Base-by-base conservation (phyloP, 2,888 invertebrate species). In the Heliconius ethilla region DNA sequence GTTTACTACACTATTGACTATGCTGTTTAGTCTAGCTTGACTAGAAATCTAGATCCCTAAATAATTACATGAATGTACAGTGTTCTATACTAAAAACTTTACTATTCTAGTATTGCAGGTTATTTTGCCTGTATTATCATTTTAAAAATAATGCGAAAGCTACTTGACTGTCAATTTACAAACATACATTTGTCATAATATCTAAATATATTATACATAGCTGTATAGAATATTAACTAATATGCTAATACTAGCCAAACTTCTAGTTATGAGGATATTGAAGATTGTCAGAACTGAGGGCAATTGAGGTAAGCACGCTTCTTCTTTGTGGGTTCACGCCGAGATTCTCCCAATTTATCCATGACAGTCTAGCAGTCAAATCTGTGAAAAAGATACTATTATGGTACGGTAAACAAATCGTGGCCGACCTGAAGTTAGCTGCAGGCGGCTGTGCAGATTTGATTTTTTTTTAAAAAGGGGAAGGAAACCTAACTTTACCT, bases 271-370 rank as follows among this genome's bases (percentile, higher is more conserved):
- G 94, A 7, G 90, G 85, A 75, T 93, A 93, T 79, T 94, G 94
- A n/a, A 94, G 85, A 80, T 95, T 95, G 84, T 98, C 97, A 0
- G 97, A 96, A 72, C 97, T 96, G 22, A 98, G 94, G 0, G 97
- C 97, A 27, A 98, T 92, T 0, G 98, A 97, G 0, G 98, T 97
- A 3, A 98, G 94, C 10, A 98, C 96, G 80, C 97, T 98, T 83
- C 98, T 95, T 74, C 98, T 95, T 78, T 97, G 97, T 3, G 98
- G 98, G 88, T 97, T 98, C 6, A 99, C 98, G 1, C 99, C 99
- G 2, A 99, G 95, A 88, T 98, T 99, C 90, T 99, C 98, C 99
- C 99, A 99, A 88, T 99, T 99, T 85, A 99, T 99, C 99, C 99
- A 99, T 0, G 99, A 99, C 45, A 99, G 95, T 77, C 99, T 95